Base-by-base conservation (phyloP, 2,888 invertebrate genomes). In the Acanthosepion pharaonis region DNA sequence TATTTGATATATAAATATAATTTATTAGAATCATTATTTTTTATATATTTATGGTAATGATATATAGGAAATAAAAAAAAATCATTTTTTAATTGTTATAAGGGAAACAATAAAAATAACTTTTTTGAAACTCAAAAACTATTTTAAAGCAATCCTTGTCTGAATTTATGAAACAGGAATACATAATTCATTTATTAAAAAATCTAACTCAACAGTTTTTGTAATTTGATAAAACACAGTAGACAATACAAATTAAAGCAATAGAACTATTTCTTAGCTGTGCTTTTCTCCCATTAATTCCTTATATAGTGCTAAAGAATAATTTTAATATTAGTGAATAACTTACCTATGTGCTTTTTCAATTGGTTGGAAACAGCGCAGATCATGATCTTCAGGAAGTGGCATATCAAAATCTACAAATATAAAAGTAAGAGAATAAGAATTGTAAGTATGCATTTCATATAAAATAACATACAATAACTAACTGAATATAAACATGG, bases 351-450 rank as follows among this genome's bases (percentile, higher is more conserved):
- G 97, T 64, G 97, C 96, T 95, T 97, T 97, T 94, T 97, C 98
- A 91, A 99, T 97, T 0, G 98, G 98, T 95, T 98, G 97, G 97
- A 99, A 99, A 48, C 98, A 98, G 97, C 98, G 98, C 94, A 99
- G 97, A 97, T 98, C 98, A 96, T 98, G 98, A 97, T 99, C 99
- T 97, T 99, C 99, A 0, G 98, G 98, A 94, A 99, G 97, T 8
- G 98, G 98, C 0, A 96, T 94, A 64, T 96, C 96, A 92, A 96
- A 96, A 96, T 96, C 97, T 97, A 95, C 25, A 96, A 94, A 94
- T 18, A 92, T 97, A 95, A 95, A 95, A 94, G 95, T 93, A 94
- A 94, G n/a, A 94, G 78, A 94, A 49, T 94, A 91, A 55, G 9
- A 49, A 33, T 15, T 59, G 25, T 49, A 28, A 95, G 95, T 33